These are phyloP conservation scores for Diarsia rubi DNA, from an alignment of 2,888 invertebrate genomes.

Conservation along the genomic window DNA sequence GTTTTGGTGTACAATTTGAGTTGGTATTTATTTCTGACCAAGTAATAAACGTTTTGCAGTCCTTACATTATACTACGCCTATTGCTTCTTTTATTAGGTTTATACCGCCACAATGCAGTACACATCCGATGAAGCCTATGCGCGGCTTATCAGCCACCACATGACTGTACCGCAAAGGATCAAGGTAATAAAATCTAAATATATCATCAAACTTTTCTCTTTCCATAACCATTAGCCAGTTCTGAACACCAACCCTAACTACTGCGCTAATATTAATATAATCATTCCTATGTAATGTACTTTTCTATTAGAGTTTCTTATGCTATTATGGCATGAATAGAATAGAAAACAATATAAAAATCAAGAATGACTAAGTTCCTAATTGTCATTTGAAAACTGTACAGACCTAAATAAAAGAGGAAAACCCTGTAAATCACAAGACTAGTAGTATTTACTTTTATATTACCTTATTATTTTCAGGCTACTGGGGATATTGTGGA, in stretches of 20 bases:
- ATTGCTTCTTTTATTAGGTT: slow-evolving; percentile 45
- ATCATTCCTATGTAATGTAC: background rate
- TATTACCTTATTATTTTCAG: slow-evolving; percentile 73
- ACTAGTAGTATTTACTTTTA: background rate
- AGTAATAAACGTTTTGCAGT: slow-evolving; percentile 5
- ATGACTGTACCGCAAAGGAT: slow-evolving; percentile 90
- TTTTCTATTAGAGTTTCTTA: too few relatives aligned
- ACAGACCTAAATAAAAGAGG: background rate
- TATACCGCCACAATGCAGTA: slow-evolving; percentile 79
- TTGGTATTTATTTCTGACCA: slow-evolving; percentile 4
- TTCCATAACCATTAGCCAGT: too few relatives aligned
- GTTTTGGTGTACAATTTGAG: background rate
- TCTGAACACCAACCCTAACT: background rate
- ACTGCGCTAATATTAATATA: background rate
- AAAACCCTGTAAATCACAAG: background rate
- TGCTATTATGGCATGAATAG: background rate
- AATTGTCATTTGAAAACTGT: background rate
- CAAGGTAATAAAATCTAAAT: slow-evolving; percentile 76
- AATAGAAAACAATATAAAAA: background rate
- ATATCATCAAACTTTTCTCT: background rate
- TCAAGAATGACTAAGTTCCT: background rate
- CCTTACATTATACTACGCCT: slow-evolving; percentile 11
- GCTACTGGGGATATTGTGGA: slow-evolving; percentile 93
- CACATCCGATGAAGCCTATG: slow-evolving; percentile 87
- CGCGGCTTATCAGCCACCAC: slow-evolving; percentile 88